Percentiles rank a stretch among this genome's conserved stretches.
Conservation (phyloP, 2,797 vertebrate genomes). For the Basileuterus tristriatus region DNA sequence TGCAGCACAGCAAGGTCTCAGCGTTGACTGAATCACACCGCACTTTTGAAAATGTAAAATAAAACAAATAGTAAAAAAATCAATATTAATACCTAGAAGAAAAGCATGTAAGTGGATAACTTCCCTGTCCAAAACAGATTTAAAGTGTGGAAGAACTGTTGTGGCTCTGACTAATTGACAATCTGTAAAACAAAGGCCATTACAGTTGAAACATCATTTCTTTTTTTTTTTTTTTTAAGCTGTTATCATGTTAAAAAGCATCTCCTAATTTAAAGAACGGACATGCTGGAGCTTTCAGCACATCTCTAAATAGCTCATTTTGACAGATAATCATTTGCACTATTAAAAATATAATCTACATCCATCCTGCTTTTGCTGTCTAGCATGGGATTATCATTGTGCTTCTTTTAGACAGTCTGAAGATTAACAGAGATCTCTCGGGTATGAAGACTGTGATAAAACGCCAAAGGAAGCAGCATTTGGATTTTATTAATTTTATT, state of each 20-base stretch:
- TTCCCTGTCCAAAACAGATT: not conserved
- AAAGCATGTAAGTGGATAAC: not conserved
- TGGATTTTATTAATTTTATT: not conserved
- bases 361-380: not conserved
- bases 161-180: not conserved
- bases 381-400: not conserved
- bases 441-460: not conserved
- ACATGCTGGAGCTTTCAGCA: not conserved
- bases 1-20: rapidly evolving
- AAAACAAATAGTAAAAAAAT: not conserved
- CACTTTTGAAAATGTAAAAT: not conserved
- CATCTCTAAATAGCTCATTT: not conserved
- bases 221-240: not conserved
- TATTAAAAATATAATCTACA: not conserved
- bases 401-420: not conserved
- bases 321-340: not conserved
- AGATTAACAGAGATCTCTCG: not conserved
- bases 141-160: not conserved
- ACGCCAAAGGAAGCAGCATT: not conserved
- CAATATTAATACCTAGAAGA: not conserved
- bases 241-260: not conserved
- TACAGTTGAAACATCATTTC: not conserved
- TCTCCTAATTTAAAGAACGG: not conserved
- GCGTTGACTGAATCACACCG: rapidly evolving
- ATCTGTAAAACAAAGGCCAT: not conserved